Base-by-base conservation (phyloP, 30 jellyfish, hydroid and myxozoan genomes). In the Phacellophora camtschatica region DNA sequence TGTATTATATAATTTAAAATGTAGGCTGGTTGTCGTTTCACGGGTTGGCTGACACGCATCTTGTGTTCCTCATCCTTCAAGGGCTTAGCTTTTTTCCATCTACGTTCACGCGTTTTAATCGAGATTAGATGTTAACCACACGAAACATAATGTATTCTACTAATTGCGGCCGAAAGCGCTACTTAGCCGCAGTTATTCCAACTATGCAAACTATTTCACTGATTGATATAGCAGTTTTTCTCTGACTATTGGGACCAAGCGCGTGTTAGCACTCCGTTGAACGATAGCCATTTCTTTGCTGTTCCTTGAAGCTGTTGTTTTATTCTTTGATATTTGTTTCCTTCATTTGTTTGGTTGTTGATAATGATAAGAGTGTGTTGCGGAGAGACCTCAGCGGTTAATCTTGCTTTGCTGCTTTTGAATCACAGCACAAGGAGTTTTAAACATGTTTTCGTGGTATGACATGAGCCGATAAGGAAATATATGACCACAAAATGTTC, bases 31-130 rank as follows among this genome's bases (percentile, higher is more conserved):
- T 49, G 54, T 57, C 59, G 78, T 57, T 76, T 76, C 69, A 51
- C 49, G 27, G 67, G 36, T 56, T 70, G 59, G 88, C 70, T 59
- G 32, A 77, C 91, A 80, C 77, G 71, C 62, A 42, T 83, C 91
- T 80, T 66, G 91, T 80, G 91, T 80, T 80, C 84, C 91, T 80
- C 91, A 64, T 65, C 79, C 81, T 53, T 39, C 89, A 48, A 68
- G 89, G 82, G 89, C 51, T 65, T 73, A 19, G 63, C 86, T 57
- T 46, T 62, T 39, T 46, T 57, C 67, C 4, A 22, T 5, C 20
- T 13, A 50, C 2, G 37, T 55, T 2, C 69, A 16, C 24, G 33
- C 27, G 68, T 3, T 45, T 41, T 22, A 13, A 37, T 11, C 63
- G 5, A 12, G 29, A 2, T n/a, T 15, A 15, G 0, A 7, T 8